Percentiles rank a stretch among this genome's conserved stretches.
Evolutionary conservation across 2,113 vertebrate genomes (phyloP).

Genomic region (Pygoscelis antarcticus): DNA sequence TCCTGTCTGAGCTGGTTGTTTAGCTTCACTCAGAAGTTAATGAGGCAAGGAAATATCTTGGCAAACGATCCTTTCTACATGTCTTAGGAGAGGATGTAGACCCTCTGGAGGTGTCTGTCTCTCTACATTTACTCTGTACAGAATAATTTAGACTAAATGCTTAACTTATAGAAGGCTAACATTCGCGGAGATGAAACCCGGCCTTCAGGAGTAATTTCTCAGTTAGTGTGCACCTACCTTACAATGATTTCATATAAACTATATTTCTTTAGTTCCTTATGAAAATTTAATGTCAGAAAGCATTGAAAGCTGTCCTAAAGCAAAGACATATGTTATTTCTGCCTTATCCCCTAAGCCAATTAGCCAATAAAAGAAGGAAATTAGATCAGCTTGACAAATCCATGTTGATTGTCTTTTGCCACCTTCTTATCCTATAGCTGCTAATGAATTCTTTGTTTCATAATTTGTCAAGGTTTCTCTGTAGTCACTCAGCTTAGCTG

Average conservation of each 20-base stretch:
- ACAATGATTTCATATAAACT: neutral
- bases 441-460: conserved; percentile 47
- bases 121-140: neutral
- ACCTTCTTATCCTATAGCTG: conserved; percentile 29
- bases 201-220: neutral
- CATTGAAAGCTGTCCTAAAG: conserved; percentile 27
- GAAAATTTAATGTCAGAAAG: neutral
- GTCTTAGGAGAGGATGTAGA: neutral
- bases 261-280: neutral
- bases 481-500: neutral
- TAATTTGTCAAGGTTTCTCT: conserved; percentile 18
- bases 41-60: neutral
- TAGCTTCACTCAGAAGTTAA: neutral
- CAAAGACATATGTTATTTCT: conserved; percentile 34
- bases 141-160: neutral
- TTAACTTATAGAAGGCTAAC: neutral
- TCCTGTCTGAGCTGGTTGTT: neutral
- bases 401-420: conserved; percentile 46
- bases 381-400: conserved; percentile 53
- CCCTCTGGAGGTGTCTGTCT: neutral
- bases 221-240: neutral
- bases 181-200: neutral
- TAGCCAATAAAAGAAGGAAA: conserved; percentile 44
- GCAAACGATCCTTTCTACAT: neutral
- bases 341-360: conserved; percentile 40